Evolutionary conservation across 2,888 invertebrate species (phyloP), one percentile per base, ranked within the genome.

Genomic region (Phaonia tiefii): DNA sequence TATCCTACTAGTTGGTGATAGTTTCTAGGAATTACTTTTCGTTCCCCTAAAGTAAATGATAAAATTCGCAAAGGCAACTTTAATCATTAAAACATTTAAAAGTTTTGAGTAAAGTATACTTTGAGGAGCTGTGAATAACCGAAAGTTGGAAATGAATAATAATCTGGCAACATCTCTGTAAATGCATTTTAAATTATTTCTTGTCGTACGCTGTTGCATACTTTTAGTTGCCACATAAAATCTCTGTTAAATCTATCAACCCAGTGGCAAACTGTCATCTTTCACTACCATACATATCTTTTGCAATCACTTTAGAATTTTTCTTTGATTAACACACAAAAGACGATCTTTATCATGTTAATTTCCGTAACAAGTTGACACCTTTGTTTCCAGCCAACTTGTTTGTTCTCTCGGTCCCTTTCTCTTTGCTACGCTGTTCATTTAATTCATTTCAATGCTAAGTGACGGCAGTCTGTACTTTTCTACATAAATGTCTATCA

Each of bases 291-390:
- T 17, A 1, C 22, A 1, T 10, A 49, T 20, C 22, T 49, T 49
- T 22, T 20, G 1, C 10, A 22, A 49, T 20, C 1, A 10, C 17
- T 22, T 49, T 8, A 20, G 7, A 49, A 10, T 49, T 20, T 10
- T 20, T 49, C 20, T 1, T 8, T 44, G 10, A 13, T 13, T 5
- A 44, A 44, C 4, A 44, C 4, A 44, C 44, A 10, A 54, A 51
- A 67, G 26, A 37, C 25, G 22, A 54, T 42, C 42, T 60, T 63
- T 72, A 72, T 58, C 58, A 75, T 60, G 58, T 60, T 60, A 75
- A 67, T 67, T 75, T 67, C 49, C 44, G 25, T 37, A 58, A 75
- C 67, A 67, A 67, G 37, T 49, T 69, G 25, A 69, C 49, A 75
- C 60, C 60, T 69, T 75, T 60, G 65, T 56, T 56, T 15, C n/a